Evolutionary conservation across 2,888 invertebrate species (phyloP), one percentile per base, ranked within the genome.

Genomic region (Neria commutata): DNA sequence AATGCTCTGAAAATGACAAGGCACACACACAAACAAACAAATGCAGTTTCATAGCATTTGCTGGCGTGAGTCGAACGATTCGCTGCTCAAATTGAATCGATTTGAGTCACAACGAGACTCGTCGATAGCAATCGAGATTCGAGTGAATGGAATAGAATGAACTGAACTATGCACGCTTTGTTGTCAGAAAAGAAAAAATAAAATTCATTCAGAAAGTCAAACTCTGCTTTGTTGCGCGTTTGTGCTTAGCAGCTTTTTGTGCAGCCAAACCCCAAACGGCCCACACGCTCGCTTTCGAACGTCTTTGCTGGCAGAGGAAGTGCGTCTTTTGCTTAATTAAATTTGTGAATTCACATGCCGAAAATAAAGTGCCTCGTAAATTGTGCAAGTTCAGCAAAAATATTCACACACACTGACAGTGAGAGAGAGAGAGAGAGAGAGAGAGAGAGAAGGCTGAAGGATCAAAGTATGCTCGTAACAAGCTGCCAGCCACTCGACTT

Each of bases 351-450:
- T 42, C 42, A 42, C 42, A 37, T 42, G 42, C 42, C 19, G 19
- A 42, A 42, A 42, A 42, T 19, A 42, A 21, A 42, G 21, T 42
- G 42, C 42, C 19, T 42, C 42, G 42, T 21, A 42, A 42, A 42
- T 21, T 42, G 42, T n/a, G n/a, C 42, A 21, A 42, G 21, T 42
- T 42, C 21, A 42, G 21, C 42, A 42, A 42, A 42, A 17, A n/a
- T 42, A 4, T 42, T 42, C n/a, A n/a, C n/a, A 58, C 45, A 54
- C 47, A 66, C 54, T 42, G 21, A 58, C 14, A 34, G 62, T 57
- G 46, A 48, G 42, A 46, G 24, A 29, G 24, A 14, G 5, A 6
- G 19, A 6, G 46, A 25, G 17, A 47, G 34, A 19, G 11, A 23
- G 6, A 37, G 19, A 16, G 11, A n/a, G 1, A 24, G 16, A 25